Conservation (phyloP, 2,888 invertebrate species). For the Torymus texanus region DNA sequence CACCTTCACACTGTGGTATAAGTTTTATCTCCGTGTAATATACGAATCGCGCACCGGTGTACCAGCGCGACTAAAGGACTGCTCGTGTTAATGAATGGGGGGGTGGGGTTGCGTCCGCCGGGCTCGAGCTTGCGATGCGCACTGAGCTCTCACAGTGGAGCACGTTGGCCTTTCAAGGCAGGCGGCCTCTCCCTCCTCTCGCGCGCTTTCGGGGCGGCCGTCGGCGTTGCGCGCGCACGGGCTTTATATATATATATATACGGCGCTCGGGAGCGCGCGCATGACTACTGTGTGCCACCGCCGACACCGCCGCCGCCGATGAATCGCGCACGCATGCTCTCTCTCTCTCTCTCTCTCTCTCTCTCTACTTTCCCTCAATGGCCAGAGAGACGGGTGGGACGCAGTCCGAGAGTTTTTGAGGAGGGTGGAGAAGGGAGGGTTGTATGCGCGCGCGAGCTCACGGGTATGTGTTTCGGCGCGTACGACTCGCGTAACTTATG, state of each 20-base stretch:
- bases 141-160: slow-evolving; percentile 65
- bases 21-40: neutral
- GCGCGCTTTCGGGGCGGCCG: slow-evolving; percentile 45
- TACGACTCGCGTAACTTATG: slow-evolving; percentile 66
- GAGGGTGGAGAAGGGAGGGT: neutral
- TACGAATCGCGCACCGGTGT: neutral
- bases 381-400: neutral
- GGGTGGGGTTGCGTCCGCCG: slow-evolving; percentile 55
- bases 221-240: slow-evolving; percentile 6
- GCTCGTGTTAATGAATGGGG: neutral
- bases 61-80: neutral
- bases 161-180: slow-evolving; percentile 47
- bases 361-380: slow-evolving; percentile 58
- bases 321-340: slow-evolving; percentile 54
- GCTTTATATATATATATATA: slow-evolving; percentile 13
- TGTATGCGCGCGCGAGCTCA: slow-evolving; percentile 7
- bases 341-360: slow-evolving; percentile 55
- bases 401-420: slow-evolving; percentile 10
- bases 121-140: slow-evolving; percentile 70
- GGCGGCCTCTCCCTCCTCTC: neutral
- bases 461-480: slow-evolving; percentile 57
- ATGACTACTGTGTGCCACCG: neutral
- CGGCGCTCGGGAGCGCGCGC: slow-evolving; percentile 44
- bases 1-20: no score
- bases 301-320: slow-evolving; percentile 3